A percentile compares a stretch with the other conserved stretches of the same genome.
These are phyloP conservation scores for Clangula hyemalis DNA, from an alignment of 2,797 vertebrate genomes.

Conservation along the genomic window DNA sequence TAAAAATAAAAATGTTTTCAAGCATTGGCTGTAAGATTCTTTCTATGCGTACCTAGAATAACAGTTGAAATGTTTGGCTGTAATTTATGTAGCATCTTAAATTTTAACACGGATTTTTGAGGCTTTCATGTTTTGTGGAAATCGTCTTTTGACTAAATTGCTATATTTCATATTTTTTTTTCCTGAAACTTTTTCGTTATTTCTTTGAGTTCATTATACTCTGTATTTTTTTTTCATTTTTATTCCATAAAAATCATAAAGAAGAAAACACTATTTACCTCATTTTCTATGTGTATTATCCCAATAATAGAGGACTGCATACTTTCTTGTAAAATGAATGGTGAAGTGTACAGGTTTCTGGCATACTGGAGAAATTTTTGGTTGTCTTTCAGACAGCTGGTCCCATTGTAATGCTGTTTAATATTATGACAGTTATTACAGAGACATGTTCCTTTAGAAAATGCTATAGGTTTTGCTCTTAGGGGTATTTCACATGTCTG, in stretches of 20 bases:
- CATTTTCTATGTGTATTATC: neutral
- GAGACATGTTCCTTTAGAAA: conserved; percentile 31
- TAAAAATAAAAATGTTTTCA: neutral
- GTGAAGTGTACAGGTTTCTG: neutral
- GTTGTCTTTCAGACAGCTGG: neutral
- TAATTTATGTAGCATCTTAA: neutral
- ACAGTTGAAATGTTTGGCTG: neutral
- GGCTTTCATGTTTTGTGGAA: neutral
- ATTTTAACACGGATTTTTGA: neutral
- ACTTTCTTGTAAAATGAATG: neutral
- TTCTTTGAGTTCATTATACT: neutral
- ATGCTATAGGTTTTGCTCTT: conserved; percentile 38
- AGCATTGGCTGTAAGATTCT: neutral
- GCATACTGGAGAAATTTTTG: neutral
- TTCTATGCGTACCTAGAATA: neutral
- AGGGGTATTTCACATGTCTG: conserved; percentile 56
- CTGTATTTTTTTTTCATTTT: neutral
- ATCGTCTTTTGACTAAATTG: neutral
- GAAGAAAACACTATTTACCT: neutral
- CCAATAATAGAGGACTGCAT: neutral
- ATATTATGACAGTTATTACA: conserved; percentile 21
- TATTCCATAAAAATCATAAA: neutral
- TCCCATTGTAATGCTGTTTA: conserved; percentile 1
- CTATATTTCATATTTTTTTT: neutral
- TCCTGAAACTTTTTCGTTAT: neutral